A percentile compares a stretch with the other conserved stretches of the same genome.
Evolutionary conservation across 2,888 invertebrate genomes (phyloP).

Genomic region (Aporophyla lueneburgensis): DNA sequence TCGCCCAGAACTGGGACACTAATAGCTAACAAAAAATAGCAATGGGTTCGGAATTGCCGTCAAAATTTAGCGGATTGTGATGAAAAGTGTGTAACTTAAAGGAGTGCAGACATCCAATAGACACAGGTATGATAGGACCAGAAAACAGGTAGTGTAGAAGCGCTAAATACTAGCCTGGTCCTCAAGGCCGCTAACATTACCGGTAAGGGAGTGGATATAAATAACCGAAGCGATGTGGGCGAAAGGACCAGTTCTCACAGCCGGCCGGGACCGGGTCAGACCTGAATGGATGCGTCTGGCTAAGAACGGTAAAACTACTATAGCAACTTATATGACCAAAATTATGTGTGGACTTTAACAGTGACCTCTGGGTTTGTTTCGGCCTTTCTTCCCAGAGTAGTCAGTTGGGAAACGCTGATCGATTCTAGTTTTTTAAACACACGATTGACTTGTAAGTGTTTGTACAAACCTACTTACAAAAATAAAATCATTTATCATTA

Average conservation of each 20-base stretch:
- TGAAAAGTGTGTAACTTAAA: neutral
- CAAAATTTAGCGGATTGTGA: neutral
- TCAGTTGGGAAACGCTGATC: no score
- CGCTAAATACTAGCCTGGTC: slow-evolving; percentile 3
- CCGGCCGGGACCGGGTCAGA: slow-evolving; percentile 43
- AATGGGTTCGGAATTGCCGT: neutral
- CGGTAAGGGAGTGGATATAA: slow-evolving; percentile 36
- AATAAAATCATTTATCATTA: no score
- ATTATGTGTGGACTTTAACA: no score
- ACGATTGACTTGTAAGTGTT: no score
- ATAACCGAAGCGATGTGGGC: slow-evolving; percentile 29
- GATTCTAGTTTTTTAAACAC: no score
- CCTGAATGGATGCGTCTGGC: slow-evolving; percentile 28
- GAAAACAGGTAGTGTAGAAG: slow-evolving; percentile 9
- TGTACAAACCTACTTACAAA: no score
- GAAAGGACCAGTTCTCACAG: slow-evolving; percentile 30
- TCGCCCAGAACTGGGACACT: no score
- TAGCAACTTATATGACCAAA: no score
- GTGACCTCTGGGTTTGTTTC: no score
- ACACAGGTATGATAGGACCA: neutral
- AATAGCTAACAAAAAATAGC: no score
- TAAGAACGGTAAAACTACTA: slow-evolving; percentile 28
- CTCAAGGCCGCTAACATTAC: slow-evolving; percentile 47
- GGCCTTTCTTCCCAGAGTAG: no score
- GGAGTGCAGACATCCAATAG: neutral